phyloP scores from a whole-genome alignment of 2,888 invertebrate genomes.

The Tipula helvola region DNA sequence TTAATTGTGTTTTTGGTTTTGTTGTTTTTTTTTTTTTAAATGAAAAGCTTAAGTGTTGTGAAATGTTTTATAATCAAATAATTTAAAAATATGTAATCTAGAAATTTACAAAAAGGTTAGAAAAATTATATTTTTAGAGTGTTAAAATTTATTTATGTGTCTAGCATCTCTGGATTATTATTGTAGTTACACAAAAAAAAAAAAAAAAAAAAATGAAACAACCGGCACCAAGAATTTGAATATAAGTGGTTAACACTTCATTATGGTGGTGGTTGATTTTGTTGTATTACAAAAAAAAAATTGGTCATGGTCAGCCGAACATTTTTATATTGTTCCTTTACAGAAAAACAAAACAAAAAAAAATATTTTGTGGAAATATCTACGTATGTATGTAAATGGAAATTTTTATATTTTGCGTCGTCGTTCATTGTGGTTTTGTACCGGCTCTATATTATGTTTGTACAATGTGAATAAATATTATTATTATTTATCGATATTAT shows the following conservation, averaged over 20 bases:
- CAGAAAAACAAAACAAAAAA: neutral
- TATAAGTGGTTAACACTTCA: neutral
- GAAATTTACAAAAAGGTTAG: neutral
- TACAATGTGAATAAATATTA: neutral
- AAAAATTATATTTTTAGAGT: neutral
- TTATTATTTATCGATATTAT: neutral
- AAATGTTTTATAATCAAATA: neutral
- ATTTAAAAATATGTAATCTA: neutral
- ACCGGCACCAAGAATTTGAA: neutral
- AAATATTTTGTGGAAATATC: neutral
- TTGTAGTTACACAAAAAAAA: neutral
- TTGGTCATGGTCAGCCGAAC: neutral
- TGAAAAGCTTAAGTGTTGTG: neutral
- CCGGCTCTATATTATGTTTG: neutral
- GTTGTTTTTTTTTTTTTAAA: neutral
- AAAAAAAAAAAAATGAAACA: no score
- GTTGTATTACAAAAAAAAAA: neutral
- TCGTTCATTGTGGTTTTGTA: neutral
- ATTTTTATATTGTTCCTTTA: neutral
- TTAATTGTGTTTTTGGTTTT: neutral
- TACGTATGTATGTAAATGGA: no score
- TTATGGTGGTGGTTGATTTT: neutral
- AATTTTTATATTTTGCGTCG: neutral
- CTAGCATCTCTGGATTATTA: neutral
- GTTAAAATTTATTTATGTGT: neutral